A percentile compares a stretch with the other conserved stretches of the same genome.
phyloP scores from a whole-genome alignment of 2,797 vertebrate genomes.

The Phalanger gymnotis region DNA sequence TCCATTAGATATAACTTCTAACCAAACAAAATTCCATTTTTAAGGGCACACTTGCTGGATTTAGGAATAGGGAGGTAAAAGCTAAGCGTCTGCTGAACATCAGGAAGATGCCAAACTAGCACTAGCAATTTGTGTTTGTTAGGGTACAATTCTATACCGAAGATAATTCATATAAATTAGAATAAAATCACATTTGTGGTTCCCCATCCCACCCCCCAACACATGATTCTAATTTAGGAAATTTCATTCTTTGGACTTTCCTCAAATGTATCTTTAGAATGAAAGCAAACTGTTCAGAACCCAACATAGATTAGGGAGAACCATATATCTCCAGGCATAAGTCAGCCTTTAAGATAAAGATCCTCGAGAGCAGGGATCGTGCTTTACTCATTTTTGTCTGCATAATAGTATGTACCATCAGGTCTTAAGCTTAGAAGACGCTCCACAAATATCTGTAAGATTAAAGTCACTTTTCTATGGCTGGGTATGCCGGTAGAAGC shows the following conservation, averaged over 20 bases:
- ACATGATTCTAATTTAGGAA: background rate
- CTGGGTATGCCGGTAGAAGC: background rate
- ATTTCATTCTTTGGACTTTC: background rate
- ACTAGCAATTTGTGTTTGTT: background rate
- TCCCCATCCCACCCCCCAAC: accelerated
- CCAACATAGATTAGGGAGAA: background rate
- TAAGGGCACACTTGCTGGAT: background rate
- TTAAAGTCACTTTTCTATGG: background rate
- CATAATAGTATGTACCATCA: background rate
- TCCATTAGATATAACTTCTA: background rate
- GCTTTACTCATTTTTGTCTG: background rate
- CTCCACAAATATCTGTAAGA: background rate
- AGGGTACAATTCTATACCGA: background rate
- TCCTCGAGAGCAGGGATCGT: background rate
- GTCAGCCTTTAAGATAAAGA: background rate
- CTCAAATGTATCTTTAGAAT: background rate
- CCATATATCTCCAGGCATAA: background rate
- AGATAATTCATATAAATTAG: background rate
- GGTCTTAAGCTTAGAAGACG: background rate
- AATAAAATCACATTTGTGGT: background rate
- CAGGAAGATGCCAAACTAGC: background rate
- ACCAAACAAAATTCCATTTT: background rate
- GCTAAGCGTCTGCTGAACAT: background rate
- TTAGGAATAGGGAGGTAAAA: background rate
- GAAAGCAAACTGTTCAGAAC: background rate